Conservation (phyloP, 2,888 invertebrate genomes). For the Chloroclysta siterata region DNA sequence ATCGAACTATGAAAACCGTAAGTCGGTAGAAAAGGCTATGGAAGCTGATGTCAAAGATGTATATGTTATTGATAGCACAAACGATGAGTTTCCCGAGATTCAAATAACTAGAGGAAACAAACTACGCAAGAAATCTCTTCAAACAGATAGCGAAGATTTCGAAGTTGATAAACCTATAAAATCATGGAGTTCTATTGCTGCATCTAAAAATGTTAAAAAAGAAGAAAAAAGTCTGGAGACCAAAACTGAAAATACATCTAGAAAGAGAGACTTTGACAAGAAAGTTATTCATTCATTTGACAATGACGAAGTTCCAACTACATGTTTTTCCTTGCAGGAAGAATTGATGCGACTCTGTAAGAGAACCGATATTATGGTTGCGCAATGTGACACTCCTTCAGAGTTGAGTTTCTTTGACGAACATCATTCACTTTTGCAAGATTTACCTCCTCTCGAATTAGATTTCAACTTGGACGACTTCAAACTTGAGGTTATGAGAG, state of each 20-base stretch:
- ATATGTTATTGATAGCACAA: constrained; percentile 76
- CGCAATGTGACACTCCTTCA: constrained; percentile 75
- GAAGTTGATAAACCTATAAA: constrained; percentile 66
- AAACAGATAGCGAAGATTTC: constrained; percentile 47
- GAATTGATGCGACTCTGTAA: constrained; percentile 76
- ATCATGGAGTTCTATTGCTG: constrained; percentile 84
- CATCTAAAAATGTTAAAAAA: constrained; percentile 62
- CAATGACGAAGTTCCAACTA: constrained; percentile 53
- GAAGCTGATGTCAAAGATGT: constrained; percentile 70
- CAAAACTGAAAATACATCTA: constrained; percentile 34
- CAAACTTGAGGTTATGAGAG: constrained; percentile 76
- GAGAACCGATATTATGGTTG: constrained; percentile 78
- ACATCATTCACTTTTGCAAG: constrained; percentile 69
- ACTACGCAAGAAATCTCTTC: constrained; percentile 68
- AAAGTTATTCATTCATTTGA: constrained; percentile 25
- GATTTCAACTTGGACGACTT: constrained; percentile 77
- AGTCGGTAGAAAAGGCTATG: constrained; percentile 53
- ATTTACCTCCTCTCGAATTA: constrained; percentile 72
- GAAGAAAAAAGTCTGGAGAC: constrained; percentile 41
- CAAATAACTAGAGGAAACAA: constrained; percentile 74
- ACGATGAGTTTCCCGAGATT: constrained; percentile 78
- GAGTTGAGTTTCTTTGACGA: constrained; percentile 78
- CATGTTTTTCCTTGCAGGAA: constrained; percentile 67
- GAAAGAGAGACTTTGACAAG: constrained; percentile 34
- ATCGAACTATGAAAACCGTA: constrained; percentile 65